Evolutionary conservation across 1,140 invertebrate species (phyloP), one percentile per base, ranked within the genome.

Genomic region (Lithobius niger): DNA sequence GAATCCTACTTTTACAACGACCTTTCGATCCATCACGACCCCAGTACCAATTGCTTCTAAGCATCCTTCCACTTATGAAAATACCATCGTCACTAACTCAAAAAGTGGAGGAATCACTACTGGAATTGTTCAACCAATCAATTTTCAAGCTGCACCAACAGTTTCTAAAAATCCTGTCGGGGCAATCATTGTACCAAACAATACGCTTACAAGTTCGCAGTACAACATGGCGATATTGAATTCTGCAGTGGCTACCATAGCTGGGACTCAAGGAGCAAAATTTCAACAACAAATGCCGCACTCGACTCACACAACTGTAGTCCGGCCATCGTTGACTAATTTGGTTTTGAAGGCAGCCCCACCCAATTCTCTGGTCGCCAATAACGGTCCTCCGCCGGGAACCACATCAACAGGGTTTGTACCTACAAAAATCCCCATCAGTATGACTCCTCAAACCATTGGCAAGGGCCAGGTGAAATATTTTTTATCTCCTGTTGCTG

Each of bases 1-100:
- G n/a, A 50, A 50, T 4, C 48, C 48, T 6, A 50, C 48, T 16
- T 50, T 50, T 27, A 50, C 48, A 10, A 50, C 48, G 4, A 50
- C 48, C 6, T 50, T 50, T 50, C 48, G 48, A 24, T 26, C 24
- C 3, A 50, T 50, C 27, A 50, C 48, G 10, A 50, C 48, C 6
- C 44, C 44, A 10, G 15, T 47, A 21, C 48, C 48, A 27, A 50
- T 50, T 27, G 48, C 48, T 16, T 50, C 48, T 3, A 50, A 27
- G 27, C 44, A 47, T 13, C 10, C 10, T 18, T 13, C 10, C 31
- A 40, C 18, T 40, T n/a, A n/a, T n/a, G n/a, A n/a, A n/a, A n/a
- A n/a, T n/a, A n/a, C n/a, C n/a, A n/a, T n/a, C n/a, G n/a, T n/a
- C n/a, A n/a, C n/a, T n/a, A n/a, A n/a, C n/a, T 6, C 31, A 36